phyloP scores from a whole-genome alignment of 2,888 invertebrate genomes.

The Sericinus montela region DNA sequence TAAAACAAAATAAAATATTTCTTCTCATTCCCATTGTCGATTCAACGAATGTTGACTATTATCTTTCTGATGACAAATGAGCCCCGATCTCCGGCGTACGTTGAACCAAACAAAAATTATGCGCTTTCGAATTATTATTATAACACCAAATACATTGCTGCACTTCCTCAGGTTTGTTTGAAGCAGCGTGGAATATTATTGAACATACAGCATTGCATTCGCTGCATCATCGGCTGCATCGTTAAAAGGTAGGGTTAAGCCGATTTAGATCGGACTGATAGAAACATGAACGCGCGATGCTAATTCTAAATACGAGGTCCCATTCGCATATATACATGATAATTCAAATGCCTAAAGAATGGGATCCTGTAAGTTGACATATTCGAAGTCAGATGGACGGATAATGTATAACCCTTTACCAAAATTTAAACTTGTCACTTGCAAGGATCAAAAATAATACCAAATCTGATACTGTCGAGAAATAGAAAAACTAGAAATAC shows the following conservation, averaged over 20 bases:
- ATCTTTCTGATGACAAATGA: slow-evolving; percentile 65
- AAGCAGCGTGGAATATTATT: slow-evolving; percentile 16
- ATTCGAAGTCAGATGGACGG: slow-evolving; percentile 32
- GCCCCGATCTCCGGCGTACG: slow-evolving; percentile 48
- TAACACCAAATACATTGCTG: slow-evolving; percentile 39
- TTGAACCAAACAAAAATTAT: slow-evolving; percentile 27
- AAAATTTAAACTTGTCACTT: slow-evolving; percentile 1
- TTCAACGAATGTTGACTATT: slow-evolving; percentile 56
- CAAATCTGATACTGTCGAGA: too few species aligned
- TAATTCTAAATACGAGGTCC: slow-evolving; percentile 62
- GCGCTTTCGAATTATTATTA: slow-evolving; percentile 21
- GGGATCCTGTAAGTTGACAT: slow-evolving; percentile 41
- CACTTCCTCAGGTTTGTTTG: slow-evolving; percentile 14
- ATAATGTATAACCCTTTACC: slow-evolving; percentile 22
- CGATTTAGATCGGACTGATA: slow-evolving; percentile 68
- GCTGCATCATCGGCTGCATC: slow-evolving; percentile 29
- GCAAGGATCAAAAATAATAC: not conserved
- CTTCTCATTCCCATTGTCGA: slow-evolving; percentile 62
- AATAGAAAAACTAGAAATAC: too few species aligned
- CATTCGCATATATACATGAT: slow-evolving; percentile 41
- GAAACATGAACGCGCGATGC: slow-evolving; percentile 47
- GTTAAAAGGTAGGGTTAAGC: slow-evolving; percentile 52
- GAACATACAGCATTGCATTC: slow-evolving; percentile 20
- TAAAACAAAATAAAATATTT: slow-evolving; percentile 49
- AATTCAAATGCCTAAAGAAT: slow-evolving; percentile 47